phyloP scores from a whole-genome alignment of 30 jellyfish, hydroid and myxozoan species.

The Hydra vulgaris region DNA sequence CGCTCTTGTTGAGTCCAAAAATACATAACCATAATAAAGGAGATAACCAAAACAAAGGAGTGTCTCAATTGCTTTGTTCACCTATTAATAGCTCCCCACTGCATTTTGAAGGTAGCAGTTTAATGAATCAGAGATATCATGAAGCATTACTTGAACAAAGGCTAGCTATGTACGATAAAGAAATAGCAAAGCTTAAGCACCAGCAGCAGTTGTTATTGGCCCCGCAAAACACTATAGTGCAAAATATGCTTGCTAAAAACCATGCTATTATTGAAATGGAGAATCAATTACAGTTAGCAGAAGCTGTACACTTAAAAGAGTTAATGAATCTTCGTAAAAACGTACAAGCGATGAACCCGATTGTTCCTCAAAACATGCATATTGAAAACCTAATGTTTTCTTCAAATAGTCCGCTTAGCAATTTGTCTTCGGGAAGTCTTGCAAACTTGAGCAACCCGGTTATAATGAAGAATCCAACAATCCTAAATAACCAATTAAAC shows the following conservation, averaged over 20 bases:
- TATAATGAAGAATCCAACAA: neutral
- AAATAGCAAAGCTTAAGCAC: neutral
- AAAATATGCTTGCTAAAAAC: neutral
- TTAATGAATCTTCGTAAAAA: neutral
- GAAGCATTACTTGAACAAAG: slow-evolving; percentile 1
- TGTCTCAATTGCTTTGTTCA: neutral
- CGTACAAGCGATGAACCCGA: neutral
- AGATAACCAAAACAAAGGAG: neutral
- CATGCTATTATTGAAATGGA: neutral
- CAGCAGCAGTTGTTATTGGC: slow-evolving; percentile 5
- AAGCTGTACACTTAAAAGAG: neutral
- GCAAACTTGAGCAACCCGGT: neutral
- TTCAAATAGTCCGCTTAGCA: neutral
- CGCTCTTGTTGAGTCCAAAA: neutral
- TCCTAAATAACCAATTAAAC: neutral
- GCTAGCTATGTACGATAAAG: slow-evolving; percentile 5
- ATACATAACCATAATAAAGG: neutral
- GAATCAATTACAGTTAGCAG: neutral
- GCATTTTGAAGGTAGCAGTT: neutral
- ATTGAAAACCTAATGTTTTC: neutral
- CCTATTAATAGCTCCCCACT: neutral
- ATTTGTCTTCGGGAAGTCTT: neutral
- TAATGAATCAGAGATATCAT: neutral
- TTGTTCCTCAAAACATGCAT: neutral
- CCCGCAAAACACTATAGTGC: neutral